Evolutionary conservation across 92 coral and sea anemone genomes (phyloP).

Genomic region (Galaxea fascicularis): DNA sequence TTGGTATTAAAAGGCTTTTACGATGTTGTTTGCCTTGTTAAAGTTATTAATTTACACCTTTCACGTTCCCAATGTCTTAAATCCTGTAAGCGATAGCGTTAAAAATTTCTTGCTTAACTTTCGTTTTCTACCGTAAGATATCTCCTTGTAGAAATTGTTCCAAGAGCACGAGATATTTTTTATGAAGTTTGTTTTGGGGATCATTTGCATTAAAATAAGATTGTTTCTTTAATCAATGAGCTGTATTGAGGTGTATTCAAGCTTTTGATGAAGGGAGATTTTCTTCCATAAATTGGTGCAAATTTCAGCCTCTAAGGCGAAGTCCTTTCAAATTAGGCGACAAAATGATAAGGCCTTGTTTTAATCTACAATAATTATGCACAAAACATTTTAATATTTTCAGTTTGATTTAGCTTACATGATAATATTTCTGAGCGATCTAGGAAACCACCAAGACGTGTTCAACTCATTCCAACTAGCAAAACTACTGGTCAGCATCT

Average conservation of each 20-base stretch:
- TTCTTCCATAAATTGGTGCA: neutral
- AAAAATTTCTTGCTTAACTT: neutral
- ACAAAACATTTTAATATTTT: neutral
- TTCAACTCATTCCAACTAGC: neutral
- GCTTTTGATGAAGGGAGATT: neutral
- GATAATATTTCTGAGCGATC: neutral
- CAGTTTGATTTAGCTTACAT: neutral
- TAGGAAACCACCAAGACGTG: neutral
- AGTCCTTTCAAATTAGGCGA: slow-evolving; percentile 12
- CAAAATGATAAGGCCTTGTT: slow-evolving; percentile 10
- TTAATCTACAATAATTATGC: slow-evolving; percentile 35
- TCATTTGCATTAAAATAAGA: slow-evolving; percentile 27
- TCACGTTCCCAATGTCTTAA: neutral
- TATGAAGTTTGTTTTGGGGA: neutral
- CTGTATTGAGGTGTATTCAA: slow-evolving; percentile 12
- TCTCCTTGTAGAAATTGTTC: neutral
- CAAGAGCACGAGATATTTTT: neutral
- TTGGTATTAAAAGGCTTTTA: slow-evolving; percentile 1
- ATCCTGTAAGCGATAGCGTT: neutral
- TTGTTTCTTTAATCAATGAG: neutral
- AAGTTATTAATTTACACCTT: slow-evolving; percentile 58
- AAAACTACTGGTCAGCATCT: neutral
- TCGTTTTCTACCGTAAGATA: neutral
- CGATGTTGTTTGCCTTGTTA: slow-evolving; percentile 40
- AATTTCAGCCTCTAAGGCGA: slow-evolving; percentile 8